Base-by-base conservation (phyloP, 2,113 vertebrate species). In the Calonectris borealis region DNA sequence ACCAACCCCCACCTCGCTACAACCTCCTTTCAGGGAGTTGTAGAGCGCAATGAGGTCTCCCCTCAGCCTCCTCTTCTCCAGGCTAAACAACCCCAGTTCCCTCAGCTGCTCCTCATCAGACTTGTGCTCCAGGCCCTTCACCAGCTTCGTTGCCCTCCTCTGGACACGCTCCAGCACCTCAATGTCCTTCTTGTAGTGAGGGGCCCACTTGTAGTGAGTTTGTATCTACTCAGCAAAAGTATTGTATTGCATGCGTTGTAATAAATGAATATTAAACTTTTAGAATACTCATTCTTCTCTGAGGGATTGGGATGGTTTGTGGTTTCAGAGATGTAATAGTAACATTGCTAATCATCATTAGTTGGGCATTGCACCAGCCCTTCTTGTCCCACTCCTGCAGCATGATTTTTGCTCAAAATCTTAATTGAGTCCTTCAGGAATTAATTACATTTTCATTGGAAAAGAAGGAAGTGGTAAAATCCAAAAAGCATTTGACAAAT, bases 401-500 rank as follows among this genome's bases (percentile, higher is more conserved):
- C 70, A n/a, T 3, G 11, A 14, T 57, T 48, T 65, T 24, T 25
- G 11, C 29, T 75, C 52, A 24, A 78, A 93, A 78, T 48, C 83
- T 73, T 90, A 72, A 95, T 55, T 71, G 65, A 71, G 60, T 51
- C 58, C 88, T 93, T 60, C 51, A 95, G 92, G 83, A 92, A 78
- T 88, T 71, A 73, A 92, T 83, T 55, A 54, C 8, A 7, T n/a
- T 86, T 91, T 19, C 12, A 4, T 19, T 86, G 79, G 46, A 71
- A 93, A 80, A 51, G 12, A 78, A 69, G 24, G 61, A 62, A 72
- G 42, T 31, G 0, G 25, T 19, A 38, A 46, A 31, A 70, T 73
- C 36, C 31, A 57, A 80, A 73, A 27, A 36, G 14, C 7, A 16
- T 49, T 80, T 86, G 70, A 85, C 46, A 83, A 61, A 64, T 4